phyloP scores from a whole-genome alignment of 2,797 vertebrate species.

The Lycodopsis pacificus region DNA sequence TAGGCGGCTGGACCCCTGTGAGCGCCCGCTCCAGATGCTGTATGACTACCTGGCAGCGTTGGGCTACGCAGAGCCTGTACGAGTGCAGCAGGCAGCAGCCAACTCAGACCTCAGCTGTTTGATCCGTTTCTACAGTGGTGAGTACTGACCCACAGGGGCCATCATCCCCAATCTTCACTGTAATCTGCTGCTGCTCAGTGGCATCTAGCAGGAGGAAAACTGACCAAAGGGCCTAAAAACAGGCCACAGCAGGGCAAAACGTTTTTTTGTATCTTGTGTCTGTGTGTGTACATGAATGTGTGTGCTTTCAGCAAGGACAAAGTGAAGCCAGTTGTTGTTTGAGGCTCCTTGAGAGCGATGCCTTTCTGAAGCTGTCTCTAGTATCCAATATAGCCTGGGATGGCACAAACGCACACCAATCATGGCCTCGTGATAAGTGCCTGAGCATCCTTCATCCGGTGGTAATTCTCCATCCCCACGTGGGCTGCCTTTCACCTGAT shows the following conservation, averaged over 20 bases:
- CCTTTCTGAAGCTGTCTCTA: slow-evolving; percentile 27
- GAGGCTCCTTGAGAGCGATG: slow-evolving; percentile 22
- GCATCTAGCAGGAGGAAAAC: slow-evolving; percentile 15
- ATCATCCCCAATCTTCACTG: slow-evolving; percentile 22
- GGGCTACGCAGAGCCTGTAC: slow-evolving; percentile 90
- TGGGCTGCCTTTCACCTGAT: slow-evolving; percentile 28
- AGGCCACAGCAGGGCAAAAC: slow-evolving; percentile 13
- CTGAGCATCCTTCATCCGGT: slow-evolving; percentile 48
- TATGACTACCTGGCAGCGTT: slow-evolving; percentile 92
- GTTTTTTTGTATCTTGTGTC: slow-evolving; percentile 11
- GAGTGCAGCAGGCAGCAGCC: slow-evolving; percentile 93
- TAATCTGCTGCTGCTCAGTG: slow-evolving; percentile 28
- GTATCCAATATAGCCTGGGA: slow-evolving; percentile 13
- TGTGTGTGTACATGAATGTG: neutral
- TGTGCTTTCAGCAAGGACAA: neutral
- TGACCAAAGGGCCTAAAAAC: neutral
- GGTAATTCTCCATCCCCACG: slow-evolving; percentile 30
- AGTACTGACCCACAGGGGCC: slow-evolving; percentile 69
- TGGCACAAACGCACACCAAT: slow-evolving; percentile 35
- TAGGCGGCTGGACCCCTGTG: slow-evolving; percentile 92
- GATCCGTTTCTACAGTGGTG: slow-evolving; percentile 96
- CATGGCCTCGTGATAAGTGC: slow-evolving; percentile 33
- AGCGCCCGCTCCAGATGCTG: slow-evolving; percentile 93
- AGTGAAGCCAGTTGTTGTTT: slow-evolving; percentile 15
- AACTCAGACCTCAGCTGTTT: slow-evolving; percentile 97